phyloP scores from a whole-genome alignment of 2,888 invertebrate species.

The Parthenolecanium corni region DNA sequence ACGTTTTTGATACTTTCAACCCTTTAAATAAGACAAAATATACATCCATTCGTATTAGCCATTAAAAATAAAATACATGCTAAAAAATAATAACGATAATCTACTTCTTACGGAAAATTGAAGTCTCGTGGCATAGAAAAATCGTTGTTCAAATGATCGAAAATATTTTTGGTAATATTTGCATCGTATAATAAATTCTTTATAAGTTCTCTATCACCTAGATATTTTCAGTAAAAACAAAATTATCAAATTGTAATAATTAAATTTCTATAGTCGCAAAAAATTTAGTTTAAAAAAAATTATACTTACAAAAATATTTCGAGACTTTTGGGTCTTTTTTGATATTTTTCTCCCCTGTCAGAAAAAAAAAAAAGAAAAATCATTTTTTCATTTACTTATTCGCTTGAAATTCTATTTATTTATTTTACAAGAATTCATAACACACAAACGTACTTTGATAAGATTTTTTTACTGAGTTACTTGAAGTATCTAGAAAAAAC shows the following conservation, averaged over 20 bases:
- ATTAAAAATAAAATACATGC: neutral
- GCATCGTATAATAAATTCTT: conserved; percentile 79
- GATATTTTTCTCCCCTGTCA: neutral
- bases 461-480: too few species aligned
- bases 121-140: neutral
- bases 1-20: conserved; percentile 15
- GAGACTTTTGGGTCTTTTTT: neutral
- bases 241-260: neutral
- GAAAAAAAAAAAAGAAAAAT: neutral
- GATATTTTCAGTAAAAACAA: conserved; percentile 35
- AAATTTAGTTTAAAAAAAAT: neutral
- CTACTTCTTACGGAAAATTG: conserved; percentile 3
- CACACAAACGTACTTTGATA: too few species aligned
- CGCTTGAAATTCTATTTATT: neutral
- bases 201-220: conserved; percentile 74
- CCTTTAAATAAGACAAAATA: neutral
- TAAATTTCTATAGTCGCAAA: neutral
- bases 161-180: conserved; percentile 71
- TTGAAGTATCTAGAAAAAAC: too few species aligned
- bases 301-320: neutral
- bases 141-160: conserved; percentile 32
- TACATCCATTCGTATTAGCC: neutral
- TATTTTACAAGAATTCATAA: neutral
- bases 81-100: neutral
- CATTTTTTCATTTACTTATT: too few species aligned